phyloP scores from a whole-genome alignment of 2,888 invertebrate species.

The Sinopyrophorus schimmeli region DNA sequence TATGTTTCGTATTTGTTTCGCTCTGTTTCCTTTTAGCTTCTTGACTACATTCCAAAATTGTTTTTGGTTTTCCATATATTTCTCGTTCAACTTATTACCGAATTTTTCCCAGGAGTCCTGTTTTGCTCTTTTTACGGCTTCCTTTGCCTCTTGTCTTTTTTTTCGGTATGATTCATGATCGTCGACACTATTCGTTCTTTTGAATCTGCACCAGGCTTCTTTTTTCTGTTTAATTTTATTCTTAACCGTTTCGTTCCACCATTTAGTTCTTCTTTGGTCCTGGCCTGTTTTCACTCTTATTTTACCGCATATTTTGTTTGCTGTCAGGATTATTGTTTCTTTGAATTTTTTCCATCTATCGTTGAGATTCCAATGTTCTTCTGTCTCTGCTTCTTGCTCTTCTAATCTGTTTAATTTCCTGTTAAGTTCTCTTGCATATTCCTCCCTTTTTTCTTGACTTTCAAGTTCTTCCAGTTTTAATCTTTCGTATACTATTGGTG shows the following conservation, averaged over 20 bases:
- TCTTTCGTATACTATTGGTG: no score
- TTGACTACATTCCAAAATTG: neutral
- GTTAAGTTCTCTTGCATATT: constrained; percentile 1
- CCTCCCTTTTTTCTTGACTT: no score
- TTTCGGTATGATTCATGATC: neutral
- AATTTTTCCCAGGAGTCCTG: neutral
- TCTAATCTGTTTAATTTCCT: neutral
- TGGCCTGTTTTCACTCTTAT: neutral
- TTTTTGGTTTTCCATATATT: neutral
- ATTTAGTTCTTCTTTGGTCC: neutral
- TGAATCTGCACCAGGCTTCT: neutral
- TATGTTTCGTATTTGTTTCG: neutral
- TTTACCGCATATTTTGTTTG: no score
- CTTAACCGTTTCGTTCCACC: neutral
- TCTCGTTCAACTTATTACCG: neutral
- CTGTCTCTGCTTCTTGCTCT: neutral
- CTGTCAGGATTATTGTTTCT: neutral
- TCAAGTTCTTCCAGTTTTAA: no score
- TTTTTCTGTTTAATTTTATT: constrained; percentile 2
- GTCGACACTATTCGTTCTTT: no score
- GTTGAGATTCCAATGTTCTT: neutral
- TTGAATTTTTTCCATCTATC: neutral
- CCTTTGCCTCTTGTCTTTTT: neutral
- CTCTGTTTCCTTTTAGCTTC: neutral
- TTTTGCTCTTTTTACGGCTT: neutral